These are phyloP conservation scores for Asbolus verrucosus DNA, from an alignment of 1,140 invertebrate species.

Conservation along the genomic window DNA sequence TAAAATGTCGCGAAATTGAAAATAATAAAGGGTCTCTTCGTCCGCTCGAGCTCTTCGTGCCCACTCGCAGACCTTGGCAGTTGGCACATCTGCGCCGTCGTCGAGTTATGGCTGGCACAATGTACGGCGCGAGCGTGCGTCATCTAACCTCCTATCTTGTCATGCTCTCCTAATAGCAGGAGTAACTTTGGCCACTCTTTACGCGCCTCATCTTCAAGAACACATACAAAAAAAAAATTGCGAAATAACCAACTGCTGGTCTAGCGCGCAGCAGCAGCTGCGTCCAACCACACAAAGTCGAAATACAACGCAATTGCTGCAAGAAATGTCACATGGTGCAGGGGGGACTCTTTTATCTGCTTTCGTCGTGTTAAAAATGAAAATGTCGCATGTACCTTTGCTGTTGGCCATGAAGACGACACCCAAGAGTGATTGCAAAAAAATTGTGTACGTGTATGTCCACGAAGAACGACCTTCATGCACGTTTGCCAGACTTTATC, in stretches of 20 bases:
- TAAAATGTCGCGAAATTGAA: no score
- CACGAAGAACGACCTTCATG: slow-evolving; percentile 56
- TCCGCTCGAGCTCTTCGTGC: background rate
- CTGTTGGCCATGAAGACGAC: no score
- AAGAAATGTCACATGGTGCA: slow-evolving; percentile 7
- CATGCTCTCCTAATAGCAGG: slow-evolving; percentile 52
- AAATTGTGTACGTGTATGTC: no score
- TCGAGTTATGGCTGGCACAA: no score
- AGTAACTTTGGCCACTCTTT: slow-evolving; percentile 47
- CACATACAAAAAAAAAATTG: slow-evolving; percentile 30
- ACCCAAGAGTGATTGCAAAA: no score
- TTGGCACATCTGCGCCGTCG: slow-evolving; percentile 13
- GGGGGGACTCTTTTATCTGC: slow-evolving; percentile 16
- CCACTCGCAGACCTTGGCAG: background rate
- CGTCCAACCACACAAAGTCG: background rate
- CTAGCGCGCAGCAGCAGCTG: slow-evolving; percentile 12
- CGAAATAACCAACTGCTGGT: slow-evolving; percentile 10
- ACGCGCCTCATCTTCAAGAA: slow-evolving; percentile 44
- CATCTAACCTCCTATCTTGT: slow-evolving; percentile 36
- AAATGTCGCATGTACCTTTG: no score
- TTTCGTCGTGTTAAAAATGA: no score
- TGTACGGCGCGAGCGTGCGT: background rate
- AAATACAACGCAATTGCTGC: slow-evolving; percentile 6
- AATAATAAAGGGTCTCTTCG: background rate
- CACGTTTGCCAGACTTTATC: slow-evolving; percentile 44